Base-by-base conservation (phyloP, 2,113 vertebrate species). In the Melanostigma gelatinosum region DNA sequence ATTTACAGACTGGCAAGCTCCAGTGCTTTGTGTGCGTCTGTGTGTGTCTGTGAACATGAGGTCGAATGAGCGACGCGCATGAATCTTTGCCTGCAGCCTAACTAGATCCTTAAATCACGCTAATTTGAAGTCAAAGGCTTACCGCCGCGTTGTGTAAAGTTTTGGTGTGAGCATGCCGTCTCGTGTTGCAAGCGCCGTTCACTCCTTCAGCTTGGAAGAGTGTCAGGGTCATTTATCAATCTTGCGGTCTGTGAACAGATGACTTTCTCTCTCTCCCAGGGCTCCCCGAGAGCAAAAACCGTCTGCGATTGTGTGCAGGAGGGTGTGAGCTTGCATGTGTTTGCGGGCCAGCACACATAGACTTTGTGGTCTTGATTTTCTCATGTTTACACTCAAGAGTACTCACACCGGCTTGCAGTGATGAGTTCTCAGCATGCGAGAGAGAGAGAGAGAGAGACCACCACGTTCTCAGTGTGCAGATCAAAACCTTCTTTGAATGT, bases 211-310 rank as follows among this genome's bases (percentile, higher is more conserved):
- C 87, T 82, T 90, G 85, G 86, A 92, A 82, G 74, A 66, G 79
- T 22, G 71, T 91, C 87, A 85, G 82, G 69, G 76, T 86, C 85
- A 85, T 93, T 92, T 91, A 91, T 93, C 88, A 91, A 90, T 92
- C 90, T 87, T 90, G 93, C 55, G 89, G 92, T 91, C 86, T 86
- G 79, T 90, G 87, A 91, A 91, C 87, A 89, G 76, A 93, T 88
- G 92, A 89, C 61, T 76, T 91, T 88, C 79, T 87, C 88, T 85
- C 85, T 88, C 89, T 87, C 86, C 64, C 74, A 73, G 69, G 66
- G 75, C 87, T 77, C 75, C 68, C 65, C 3, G 24, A 79, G 73
- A 90, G 91, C 16, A 3, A 77, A 84, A 64, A 71, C 61, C 62
- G 27, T 55, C 46, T 58, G 46, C 40, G 70, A 75, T 72, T 55